Evolutionary conservation across 2,113 vertebrate species (phyloP), one percentile per base, ranked within the genome.

Genomic region (Oryzias woworae): DNA sequence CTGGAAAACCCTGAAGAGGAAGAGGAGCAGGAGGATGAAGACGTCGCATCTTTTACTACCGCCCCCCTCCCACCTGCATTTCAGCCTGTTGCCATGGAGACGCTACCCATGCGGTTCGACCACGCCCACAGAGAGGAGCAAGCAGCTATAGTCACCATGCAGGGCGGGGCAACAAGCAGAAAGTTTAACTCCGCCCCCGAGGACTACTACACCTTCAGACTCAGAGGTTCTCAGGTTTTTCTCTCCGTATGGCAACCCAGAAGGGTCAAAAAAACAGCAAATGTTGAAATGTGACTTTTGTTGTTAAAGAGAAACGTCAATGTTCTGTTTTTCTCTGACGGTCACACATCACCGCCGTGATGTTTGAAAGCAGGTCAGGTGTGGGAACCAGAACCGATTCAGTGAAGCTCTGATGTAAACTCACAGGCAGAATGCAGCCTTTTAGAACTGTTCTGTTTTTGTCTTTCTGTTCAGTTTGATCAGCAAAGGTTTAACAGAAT

Each of bases 121-220:
- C 81, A 82, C 26, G 7, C 53, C 48, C 75, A 20, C 18, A 63
- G 81, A 43, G 81, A 89, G 51, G 66, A 88, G 31, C 91, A 90
- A 75, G 75, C 77, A 0, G 71, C 7, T 0, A 78, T 82, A 1
- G 57, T 89, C 56, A 79, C 64, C 14, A 72, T 82, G 85, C 76
- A 87, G 60, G 77, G 71, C 43, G 1, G 62, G 28, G 5, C 1
- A 3, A 0, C 28, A 0, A 1, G 10, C 3, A 66, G 73, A 57
- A 65, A 18, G 0, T 92, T 85, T 53, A 76, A 64, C 42, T 58
- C 62, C 0, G 62, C 77, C 4, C n/a, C 60, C 0, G 17, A 65
- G 8, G 83, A 80, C 14, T 90, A 88, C 70, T 93, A 86, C 83
- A 88, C 77, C 0, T 62, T 93, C 43, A 84, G 73, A 50, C 78